phyloP scores from a whole-genome alignment of 2,113 vertebrate species.

The Polypterus senegalus region DNA sequence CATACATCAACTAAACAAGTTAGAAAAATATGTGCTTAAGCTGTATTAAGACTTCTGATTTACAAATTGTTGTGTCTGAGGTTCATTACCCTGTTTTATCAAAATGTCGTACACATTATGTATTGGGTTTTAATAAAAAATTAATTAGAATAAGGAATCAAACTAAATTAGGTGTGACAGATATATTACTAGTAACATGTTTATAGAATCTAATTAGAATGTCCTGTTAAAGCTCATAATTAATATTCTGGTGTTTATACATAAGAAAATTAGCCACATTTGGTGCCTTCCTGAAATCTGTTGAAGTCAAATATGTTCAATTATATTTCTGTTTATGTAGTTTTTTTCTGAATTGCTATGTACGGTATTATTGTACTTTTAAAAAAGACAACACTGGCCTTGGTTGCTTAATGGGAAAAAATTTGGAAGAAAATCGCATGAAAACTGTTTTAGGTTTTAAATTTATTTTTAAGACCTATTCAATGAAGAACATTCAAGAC shows the following conservation, averaged over 20 bases:
- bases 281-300: constrained; percentile 22
- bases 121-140: constrained; percentile 35
- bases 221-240: constrained; percentile 38
- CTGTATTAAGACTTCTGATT: background rate
- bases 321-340: constrained; percentile 27
- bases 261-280: constrained; percentile 12
- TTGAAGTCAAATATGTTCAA: constrained; percentile 26
- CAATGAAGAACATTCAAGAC: too few species aligned
- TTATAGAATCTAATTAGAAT: constrained; percentile 43
- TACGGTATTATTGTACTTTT: too few species aligned
- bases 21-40: background rate
- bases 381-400: too few species aligned
- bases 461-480: too few species aligned
- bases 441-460: too few species aligned
- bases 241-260: constrained; percentile 31
- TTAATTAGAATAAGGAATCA: constrained; percentile 25
- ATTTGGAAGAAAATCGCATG: too few species aligned
- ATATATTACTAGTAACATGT: constrained; percentile 24
- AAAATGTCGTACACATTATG: constrained; percentile 37
- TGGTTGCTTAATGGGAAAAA: too few species aligned
- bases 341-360: too few species aligned
- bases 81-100: constrained; percentile 41
- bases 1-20: too few species aligned
- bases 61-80: background rate
- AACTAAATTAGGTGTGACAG: constrained; percentile 37